Conservation (phyloP, 2,797 vertebrate species). For the Hydrocynus forskahlii region DNA sequence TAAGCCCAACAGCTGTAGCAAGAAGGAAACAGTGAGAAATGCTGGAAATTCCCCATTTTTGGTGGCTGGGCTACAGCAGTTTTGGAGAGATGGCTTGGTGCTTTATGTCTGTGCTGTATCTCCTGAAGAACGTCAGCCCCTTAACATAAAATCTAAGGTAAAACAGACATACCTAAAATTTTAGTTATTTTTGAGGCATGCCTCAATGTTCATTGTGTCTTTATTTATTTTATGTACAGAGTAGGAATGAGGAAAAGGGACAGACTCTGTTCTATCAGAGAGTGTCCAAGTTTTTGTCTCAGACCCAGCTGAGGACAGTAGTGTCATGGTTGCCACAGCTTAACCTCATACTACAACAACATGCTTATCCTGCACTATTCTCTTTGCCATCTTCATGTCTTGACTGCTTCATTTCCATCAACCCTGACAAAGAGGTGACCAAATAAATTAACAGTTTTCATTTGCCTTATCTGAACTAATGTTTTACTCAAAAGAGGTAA, state of each 20-base stretch:
- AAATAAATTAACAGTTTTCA: not conserved
- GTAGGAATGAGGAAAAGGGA: conserved; percentile 51
- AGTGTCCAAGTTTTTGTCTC: conserved; percentile 69
- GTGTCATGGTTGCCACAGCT: conserved; percentile 70
- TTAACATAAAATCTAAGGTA: conserved; percentile 57
- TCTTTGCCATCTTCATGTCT: conserved; percentile 68
- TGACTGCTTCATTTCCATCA: conserved; percentile 62
- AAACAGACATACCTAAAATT: conserved; percentile 38
- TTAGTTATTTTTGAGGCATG: not conserved
- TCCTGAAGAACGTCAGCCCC: conserved; percentile 38
- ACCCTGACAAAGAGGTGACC: conserved; percentile 66
- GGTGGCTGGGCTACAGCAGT: conserved; percentile 75
- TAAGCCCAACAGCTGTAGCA: conserved; percentile 23
- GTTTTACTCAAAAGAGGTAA: not conserved
- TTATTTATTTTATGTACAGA: conserved; percentile 60
- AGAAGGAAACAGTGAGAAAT: not conserved
- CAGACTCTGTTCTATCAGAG: conserved; percentile 63
- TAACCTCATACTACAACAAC: conserved; percentile 55
- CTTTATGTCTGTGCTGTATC: conserved; percentile 64
- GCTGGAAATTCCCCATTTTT: conserved; percentile 23
- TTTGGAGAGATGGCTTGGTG: conserved; percentile 72
- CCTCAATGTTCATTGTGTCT: not conserved
- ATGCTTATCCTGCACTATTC: conserved; percentile 52
- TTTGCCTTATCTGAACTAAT: not conserved
- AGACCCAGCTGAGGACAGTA: conserved; percentile 60